Percentiles rank a stretch among this genome's conserved stretches.
Conservation (phyloP, 2,888 invertebrate species). For the Sarcophaga rosellei region DNA sequence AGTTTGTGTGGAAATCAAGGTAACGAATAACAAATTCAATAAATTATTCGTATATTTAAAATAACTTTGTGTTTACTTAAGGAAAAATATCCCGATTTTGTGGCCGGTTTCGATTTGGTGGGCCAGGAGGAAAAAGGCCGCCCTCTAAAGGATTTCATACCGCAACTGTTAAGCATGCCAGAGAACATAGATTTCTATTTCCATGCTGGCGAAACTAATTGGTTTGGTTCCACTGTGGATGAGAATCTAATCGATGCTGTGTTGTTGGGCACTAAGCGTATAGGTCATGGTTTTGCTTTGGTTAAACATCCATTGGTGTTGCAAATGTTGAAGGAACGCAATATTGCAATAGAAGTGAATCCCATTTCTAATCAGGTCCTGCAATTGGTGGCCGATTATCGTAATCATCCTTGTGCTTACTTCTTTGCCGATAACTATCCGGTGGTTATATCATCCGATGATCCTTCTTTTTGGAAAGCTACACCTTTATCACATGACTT, state of each 20-base stretch:
- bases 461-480: conserved; percentile 90
- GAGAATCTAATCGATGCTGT: conserved; percentile 90
- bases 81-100: conserved; percentile 84
- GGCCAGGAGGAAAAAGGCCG: conserved; percentile 89
- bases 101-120: conserved; percentile 91
- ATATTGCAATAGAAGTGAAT: conserved; percentile 89
- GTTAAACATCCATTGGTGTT: conserved; percentile 87
- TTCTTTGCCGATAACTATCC: conserved; percentile 87
- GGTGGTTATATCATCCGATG: conserved; percentile 89
- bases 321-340: conserved; percentile 82
- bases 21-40: conserved; percentile 43
- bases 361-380: conserved; percentile 91
- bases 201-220: conserved; percentile 92
- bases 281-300: conserved; percentile 90
- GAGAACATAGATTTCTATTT: conserved; percentile 86
- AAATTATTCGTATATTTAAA: not conserved
- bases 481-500: conserved; percentile 89
- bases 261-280: conserved; percentile 87
- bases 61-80: conserved; percentile 71
- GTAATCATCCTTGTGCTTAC: conserved; percentile 88
- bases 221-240: conserved; percentile 86
- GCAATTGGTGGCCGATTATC: conserved; percentile 86
- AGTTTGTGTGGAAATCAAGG: conserved; percentile 75
- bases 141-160: conserved; percentile 84
- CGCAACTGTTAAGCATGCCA: conserved; percentile 82